Conservation (phyloP, 2,113 vertebrate genomes). For the Malurus melanocephalus region DNA sequence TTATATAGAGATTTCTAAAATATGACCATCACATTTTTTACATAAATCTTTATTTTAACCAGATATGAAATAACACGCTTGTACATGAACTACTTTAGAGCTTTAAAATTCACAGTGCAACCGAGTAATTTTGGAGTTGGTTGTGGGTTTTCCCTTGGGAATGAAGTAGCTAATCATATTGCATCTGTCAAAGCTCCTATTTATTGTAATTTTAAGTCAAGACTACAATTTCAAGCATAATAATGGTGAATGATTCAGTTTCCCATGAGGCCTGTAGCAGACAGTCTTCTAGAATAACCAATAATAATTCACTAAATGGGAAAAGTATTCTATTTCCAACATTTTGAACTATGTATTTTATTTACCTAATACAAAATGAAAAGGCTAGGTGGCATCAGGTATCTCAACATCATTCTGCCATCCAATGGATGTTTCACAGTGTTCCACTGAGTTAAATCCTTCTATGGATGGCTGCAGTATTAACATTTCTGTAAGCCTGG, state of each 20-base stretch:
- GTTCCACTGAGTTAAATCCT: neutral
- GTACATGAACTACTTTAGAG: neutral
- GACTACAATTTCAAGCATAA: neutral
- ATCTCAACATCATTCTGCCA: neutral
- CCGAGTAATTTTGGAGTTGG: neutral
- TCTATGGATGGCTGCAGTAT: neutral
- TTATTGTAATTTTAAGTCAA: constrained; percentile 36
- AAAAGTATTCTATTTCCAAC: neutral
- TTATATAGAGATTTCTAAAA: neutral
- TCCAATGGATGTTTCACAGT: neutral
- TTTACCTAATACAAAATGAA: neutral
- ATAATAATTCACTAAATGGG: neutral
- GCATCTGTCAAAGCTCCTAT: constrained; percentile 4
- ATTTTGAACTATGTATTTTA: neutral
- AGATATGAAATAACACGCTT: neutral
- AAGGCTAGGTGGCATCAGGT: neutral
- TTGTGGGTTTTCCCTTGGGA: neutral
- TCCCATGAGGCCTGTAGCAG: neutral
- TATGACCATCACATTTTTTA: neutral
- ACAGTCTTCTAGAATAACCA: neutral
- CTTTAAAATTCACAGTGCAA: constrained; percentile 2
- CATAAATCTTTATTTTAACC: neutral
- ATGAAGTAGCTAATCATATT: neutral
- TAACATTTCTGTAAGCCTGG: neutral
- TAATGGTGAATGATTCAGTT: neutral